Base-by-base conservation (phyloP, 1,140 invertebrate species). In the Euura saliciscinereae region DNA sequence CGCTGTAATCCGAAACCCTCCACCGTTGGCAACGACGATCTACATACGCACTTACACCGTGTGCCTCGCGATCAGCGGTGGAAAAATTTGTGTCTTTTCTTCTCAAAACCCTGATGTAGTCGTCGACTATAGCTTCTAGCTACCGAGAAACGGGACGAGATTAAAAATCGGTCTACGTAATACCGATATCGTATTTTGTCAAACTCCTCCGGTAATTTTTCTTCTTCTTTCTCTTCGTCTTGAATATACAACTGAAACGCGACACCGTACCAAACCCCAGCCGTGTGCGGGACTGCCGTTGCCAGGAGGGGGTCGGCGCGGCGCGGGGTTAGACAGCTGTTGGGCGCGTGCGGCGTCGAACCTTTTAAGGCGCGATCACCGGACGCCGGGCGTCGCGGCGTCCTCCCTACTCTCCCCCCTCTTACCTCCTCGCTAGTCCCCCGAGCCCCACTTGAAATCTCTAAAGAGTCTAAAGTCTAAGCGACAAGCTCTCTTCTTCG, bases 291-390 rank as follows among this genome's bases (percentile, higher is more conserved):
- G 42, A 28, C 28, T 28, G 28, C 28, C 28, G 28, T 28, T 59
- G 51, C 51, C 51, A 59, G 51, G 46, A 70, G 71, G 67, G 43
- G 51, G 51, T 59, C 51, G 51, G 75, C 71, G 65, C 65, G 75
- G 71, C 69, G 69, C 70, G 71, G 68, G 73, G 73, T 75, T 74
- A 75, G 75, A 81, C 85, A 83, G 85, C 84, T 86, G 86, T 81
- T 79, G 79, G 85, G 85, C 84, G 86, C 86, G 86, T 86, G 85
- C 85, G 85, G 85, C 86, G 86, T 86, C 86, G 86, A 86, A 80
- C 85, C 86, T 85, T 87, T 87, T 86, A 87, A 87, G 86, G 86
- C 85, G 85, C 86, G 85, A 86, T 85, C 85, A 79, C 78, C 83
- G 85, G 83, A 86, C 85, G 86, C 86, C 82, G 75, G 82, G 84